phyloP scores from a whole-genome alignment of 1,140 invertebrate genomes.

The Zophobas atratus region DNA sequence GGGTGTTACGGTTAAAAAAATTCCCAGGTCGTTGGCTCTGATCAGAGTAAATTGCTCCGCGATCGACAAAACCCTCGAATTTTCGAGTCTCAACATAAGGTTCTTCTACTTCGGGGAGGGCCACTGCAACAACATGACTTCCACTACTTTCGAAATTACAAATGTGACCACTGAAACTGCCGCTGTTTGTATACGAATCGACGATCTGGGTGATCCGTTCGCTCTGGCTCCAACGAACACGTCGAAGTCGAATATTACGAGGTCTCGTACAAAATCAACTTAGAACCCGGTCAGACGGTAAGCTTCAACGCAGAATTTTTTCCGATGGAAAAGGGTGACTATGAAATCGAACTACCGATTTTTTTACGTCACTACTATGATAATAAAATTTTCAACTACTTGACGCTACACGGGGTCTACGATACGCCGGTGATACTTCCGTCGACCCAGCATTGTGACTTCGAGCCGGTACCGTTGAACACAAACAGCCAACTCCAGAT shows the following conservation, averaged over 20 bases:
- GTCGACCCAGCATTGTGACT: conserved; percentile 14
- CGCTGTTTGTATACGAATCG: conserved; percentile 2
- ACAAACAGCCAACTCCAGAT: background rate
- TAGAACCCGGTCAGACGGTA: conserved; percentile 45
- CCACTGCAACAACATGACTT: background rate
- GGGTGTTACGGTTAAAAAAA: background rate
- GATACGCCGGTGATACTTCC: conserved; percentile 33
- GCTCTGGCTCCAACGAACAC: background rate
- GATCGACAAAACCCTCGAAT: background rate
- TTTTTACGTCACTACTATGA: conserved; percentile 52
- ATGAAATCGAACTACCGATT: conserved; percentile 47
- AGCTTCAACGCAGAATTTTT: conserved; percentile 33
- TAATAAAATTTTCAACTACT: conserved; percentile 50
- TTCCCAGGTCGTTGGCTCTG: conserved; percentile 3
- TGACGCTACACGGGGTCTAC: conserved; percentile 50
- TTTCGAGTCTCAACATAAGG: conserved; percentile 17
- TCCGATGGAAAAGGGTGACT: conserved; percentile 40
- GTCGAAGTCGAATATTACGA: conserved; percentile 2
- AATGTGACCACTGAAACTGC: conserved; percentile 26
- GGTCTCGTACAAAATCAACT: background rate
- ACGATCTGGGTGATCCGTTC: conserved; percentile 12
- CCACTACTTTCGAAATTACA: conserved; percentile 26
- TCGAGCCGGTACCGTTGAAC: conserved; percentile 49
- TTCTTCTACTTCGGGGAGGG: conserved; percentile 30
- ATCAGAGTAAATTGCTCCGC: background rate